Evolutionary conservation across 2,113 vertebrate species (phyloP).

Genomic region (Callionymus lyra): DNA sequence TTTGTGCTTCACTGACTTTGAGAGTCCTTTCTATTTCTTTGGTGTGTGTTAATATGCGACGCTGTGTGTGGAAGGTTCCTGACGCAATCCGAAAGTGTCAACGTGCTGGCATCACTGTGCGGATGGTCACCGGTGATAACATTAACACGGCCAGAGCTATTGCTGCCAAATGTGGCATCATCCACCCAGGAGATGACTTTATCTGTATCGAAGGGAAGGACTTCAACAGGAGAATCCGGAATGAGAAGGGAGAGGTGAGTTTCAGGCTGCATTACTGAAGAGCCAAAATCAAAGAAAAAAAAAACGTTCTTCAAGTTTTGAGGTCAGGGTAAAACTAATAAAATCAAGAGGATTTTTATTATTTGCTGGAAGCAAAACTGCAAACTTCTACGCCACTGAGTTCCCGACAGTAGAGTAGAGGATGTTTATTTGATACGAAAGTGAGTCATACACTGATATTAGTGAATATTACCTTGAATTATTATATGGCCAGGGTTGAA

Average conservation of each 20-base stretch:
- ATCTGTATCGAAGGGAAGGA: slow-evolving; percentile 85
- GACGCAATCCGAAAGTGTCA: slow-evolving; percentile 86
- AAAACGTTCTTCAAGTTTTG: too few relatives aligned
- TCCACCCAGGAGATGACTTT: slow-evolving; percentile 83
- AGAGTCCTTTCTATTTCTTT: not conserved
- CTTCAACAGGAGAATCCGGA: slow-evolving; percentile 83
- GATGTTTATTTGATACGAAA: too few relatives aligned
- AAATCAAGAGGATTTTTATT: too few relatives aligned
- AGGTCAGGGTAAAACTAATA: too few relatives aligned
- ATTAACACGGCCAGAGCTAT: slow-evolving; percentile 86
- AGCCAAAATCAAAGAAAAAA: too few relatives aligned
- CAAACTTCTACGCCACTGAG: too few relatives aligned
- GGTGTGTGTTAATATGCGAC: not conserved
- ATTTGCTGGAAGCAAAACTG: too few relatives aligned
- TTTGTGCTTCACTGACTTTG: not conserved
- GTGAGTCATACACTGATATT: too few relatives aligned
- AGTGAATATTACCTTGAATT: too few relatives aligned
- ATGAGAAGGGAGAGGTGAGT: slow-evolving; percentile 84
- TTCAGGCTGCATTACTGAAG: too few relatives aligned
- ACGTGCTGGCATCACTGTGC: slow-evolving; percentile 83
- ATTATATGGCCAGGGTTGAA: too few relatives aligned
- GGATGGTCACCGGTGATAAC: slow-evolving; percentile 89
- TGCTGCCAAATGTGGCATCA: slow-evolving; percentile 83
- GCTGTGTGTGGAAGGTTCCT: slow-evolving; percentile 67
- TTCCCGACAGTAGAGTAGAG: too few relatives aligned